Percentiles rank a stretch among this genome's conserved stretches.
Evolutionary conservation across 1,140 invertebrate genomes (phyloP).

Genomic region (Piezodorus guildinii): DNA sequence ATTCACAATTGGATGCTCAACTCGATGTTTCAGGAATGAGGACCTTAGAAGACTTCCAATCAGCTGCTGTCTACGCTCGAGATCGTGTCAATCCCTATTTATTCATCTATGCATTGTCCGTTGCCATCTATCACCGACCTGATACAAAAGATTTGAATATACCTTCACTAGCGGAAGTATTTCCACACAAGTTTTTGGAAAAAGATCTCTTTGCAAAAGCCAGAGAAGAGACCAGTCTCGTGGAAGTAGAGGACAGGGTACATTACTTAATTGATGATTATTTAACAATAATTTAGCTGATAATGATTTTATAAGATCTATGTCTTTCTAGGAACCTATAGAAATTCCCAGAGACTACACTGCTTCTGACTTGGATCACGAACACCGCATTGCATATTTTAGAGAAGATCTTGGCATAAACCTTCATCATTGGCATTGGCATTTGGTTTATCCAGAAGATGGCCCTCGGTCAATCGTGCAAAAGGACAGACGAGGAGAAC

Average conservation of each 20-base stretch:
- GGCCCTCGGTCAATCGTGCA: constrained; percentile 38
- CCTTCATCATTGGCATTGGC: constrained; percentile 63
- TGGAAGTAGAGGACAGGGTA: constrained; percentile 19
- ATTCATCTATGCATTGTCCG: constrained; percentile 35
- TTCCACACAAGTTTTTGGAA: constrained; percentile 29
- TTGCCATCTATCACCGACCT: constrained; percentile 33
- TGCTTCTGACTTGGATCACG: constrained; percentile 31
- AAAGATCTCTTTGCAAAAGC: constrained; percentile 19
- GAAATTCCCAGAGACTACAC: constrained; percentile 26
- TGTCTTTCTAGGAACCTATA: constrained; percentile 18
- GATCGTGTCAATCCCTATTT: constrained; percentile 35
- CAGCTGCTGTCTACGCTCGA: constrained; percentile 31
- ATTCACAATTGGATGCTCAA: too few species aligned
- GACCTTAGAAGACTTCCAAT: constrained; percentile 31
- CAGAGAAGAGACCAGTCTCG: constrained; percentile 31
- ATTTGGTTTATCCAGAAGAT: constrained; percentile 50
- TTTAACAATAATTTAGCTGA: background rate
- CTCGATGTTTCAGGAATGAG: constrained; percentile 15
- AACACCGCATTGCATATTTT: constrained; percentile 36
- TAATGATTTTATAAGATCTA: background rate
- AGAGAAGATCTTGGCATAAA: constrained; percentile 36
- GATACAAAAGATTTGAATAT: constrained; percentile 29
- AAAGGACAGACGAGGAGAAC: constrained; percentile 55
- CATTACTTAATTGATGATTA: too few species aligned
- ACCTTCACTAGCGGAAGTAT: constrained; percentile 32